Conservation (phyloP, 1,140 invertebrate species). For the Carcinoscorpius rotundicauda region DNA sequence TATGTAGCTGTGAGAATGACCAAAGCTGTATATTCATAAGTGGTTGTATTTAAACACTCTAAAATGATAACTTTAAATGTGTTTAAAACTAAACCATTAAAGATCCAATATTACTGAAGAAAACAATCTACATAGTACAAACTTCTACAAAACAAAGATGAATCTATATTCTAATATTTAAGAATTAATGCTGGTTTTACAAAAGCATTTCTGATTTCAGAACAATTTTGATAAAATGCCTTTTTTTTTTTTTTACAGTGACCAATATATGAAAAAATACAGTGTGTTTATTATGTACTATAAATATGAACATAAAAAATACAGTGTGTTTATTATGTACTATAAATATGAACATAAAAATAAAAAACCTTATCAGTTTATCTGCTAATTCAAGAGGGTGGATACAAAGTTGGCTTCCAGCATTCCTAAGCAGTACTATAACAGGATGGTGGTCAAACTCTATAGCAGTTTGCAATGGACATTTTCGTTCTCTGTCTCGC, state of each 20-base stretch:
- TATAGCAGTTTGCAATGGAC: slow-evolving; percentile 31
- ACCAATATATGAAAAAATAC: background rate
- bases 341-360: background rate
- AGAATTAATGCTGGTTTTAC: no score
- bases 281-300: background rate
- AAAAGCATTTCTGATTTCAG: no score
- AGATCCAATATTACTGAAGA: no score
- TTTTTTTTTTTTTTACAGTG: slow-evolving; percentile 7
- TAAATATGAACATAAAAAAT: background rate
- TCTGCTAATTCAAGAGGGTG: slow-evolving; percentile 43
- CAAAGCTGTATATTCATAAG: no score
- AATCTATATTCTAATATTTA: no score
- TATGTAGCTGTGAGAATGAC: no score
- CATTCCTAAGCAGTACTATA: slow-evolving; percentile 36
- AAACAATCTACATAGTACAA: no score
- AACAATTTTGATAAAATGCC: background rate
- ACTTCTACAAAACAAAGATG: no score
- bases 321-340: background rate
- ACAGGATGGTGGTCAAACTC: slow-evolving; percentile 26
- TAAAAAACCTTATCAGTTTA: slow-evolving; percentile 31
- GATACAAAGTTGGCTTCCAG: slow-evolving; percentile 47
- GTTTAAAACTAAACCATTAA: no score
- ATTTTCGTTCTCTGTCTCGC: slow-evolving; percentile 43
- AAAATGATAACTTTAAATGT: no score
- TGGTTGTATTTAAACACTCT: no score